Evolutionary conservation across 1,140 invertebrate species (phyloP), one percentile per base, ranked within the genome.

Genomic region (Megalonaias nervosa): DNA sequence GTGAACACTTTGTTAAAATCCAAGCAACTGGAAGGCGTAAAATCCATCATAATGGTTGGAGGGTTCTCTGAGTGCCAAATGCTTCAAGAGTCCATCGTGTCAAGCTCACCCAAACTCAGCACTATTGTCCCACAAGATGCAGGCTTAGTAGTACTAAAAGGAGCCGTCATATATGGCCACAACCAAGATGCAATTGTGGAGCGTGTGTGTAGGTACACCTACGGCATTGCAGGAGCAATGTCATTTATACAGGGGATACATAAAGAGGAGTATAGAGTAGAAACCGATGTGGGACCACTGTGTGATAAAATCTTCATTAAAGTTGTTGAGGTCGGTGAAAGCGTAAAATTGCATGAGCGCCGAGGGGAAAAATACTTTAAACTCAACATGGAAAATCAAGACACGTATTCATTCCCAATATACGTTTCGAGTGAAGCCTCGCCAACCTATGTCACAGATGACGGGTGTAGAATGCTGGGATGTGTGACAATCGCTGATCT

Each of bases 121-220:
- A 48, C 38, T 48, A 48, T 48, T 48, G 11, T 48, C 38, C 38
- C 38, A 48, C 38, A 48, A 48, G 38, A 48, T 48, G 38, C 38
- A 48, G 38, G 38, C 38, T 48, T 48, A 12, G 38, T 48, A 6
- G 38, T 48, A 48, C 38, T 48, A 12, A 48, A 48, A 48, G 38
- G 38, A 48, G 38, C 38, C 6, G 38, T 48, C 38, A 48, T 48
- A 48, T 48, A 48, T 48, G 38, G 38, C 38, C 66, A 67, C 55
- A 17, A 26, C 14, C 66, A 31, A 38, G 55, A 19, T 15, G 55
- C 66, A 67, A 67, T 67, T 48, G 14, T 48, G 17, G 26, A 67
- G n/a, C 23, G 66, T 16, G 55, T 67, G 31, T 38, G 66, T 23
- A 67, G 55, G n/a, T 67, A 67, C 31, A 67, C 66, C 14, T 67